Evolutionary conservation across 2,888 invertebrate genomes (phyloP).

Genomic region (Aromia moschata): DNA sequence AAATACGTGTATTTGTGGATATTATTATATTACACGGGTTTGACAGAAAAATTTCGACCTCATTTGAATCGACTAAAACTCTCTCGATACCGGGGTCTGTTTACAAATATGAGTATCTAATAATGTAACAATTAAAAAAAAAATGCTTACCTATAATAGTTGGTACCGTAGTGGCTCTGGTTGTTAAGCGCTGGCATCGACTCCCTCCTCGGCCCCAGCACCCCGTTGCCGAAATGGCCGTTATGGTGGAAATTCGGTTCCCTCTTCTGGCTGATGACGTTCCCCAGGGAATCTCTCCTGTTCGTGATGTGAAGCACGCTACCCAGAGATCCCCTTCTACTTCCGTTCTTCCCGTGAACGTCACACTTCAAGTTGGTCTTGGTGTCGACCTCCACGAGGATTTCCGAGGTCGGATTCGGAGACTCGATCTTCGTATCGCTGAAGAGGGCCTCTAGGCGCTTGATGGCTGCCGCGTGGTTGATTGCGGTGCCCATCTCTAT

Average conservation of each 20-base stretch:
- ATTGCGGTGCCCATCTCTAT: conserved; percentile 62
- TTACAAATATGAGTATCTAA: no score
- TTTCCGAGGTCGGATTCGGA: conserved; percentile 45
- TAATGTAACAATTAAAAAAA: no score
- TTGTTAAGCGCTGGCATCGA: conserved; percentile 62
- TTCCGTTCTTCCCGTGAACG: conserved; percentile 70
- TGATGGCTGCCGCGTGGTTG: conserved; percentile 74
- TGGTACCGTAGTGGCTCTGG: conserved; percentile 35
- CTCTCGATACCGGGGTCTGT: no score
- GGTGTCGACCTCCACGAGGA: conserved; percentile 64
- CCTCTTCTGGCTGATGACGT: conserved; percentile 51
- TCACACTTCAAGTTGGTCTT: conserved; percentile 75
- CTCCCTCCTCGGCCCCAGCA: conserved; percentile 62
- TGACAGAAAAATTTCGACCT: no score
- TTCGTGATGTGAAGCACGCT: conserved; percentile 64
- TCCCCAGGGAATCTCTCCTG: conserved; percentile 69
- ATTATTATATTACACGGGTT: no score
- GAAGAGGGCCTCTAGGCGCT: conserved; percentile 78
- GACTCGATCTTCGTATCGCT: conserved; percentile 71
- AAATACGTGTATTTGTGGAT: no score
- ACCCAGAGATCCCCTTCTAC: conserved; percentile 67
- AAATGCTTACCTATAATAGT: conserved; percentile 55
- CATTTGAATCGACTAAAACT: no score
- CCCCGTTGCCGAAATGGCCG: conserved; percentile 58
- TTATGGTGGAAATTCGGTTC: conserved; percentile 46